Evolutionary conservation across 1,140 invertebrate genomes (phyloP).

Genomic region (Drosophila miranda): DNA sequence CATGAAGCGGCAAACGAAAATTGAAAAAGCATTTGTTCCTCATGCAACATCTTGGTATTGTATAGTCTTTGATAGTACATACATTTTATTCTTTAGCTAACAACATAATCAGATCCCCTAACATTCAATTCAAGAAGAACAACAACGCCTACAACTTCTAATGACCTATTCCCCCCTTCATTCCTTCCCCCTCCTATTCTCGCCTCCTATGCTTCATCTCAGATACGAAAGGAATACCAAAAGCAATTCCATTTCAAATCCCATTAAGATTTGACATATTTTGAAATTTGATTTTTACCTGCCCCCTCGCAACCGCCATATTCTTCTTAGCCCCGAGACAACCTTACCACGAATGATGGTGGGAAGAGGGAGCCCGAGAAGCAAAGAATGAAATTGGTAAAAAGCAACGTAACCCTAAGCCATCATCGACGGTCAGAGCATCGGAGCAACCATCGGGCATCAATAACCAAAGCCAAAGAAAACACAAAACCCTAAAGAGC

Average conservation of each 20-base stretch:
- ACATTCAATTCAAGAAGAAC: no score
- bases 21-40: no score
- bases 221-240: constrained; percentile 48
- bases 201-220: constrained; percentile 1
- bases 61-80: no score
- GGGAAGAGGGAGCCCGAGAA: background rate
- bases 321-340: constrained; percentile 3
- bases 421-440: constrained; percentile 66
- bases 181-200: background rate
- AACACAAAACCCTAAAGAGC: background rate
- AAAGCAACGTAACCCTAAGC: constrained; percentile 68
- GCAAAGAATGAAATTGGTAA: constrained; percentile 11
- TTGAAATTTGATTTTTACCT: constrained; percentile 54
- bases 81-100: no score
- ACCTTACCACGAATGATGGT: constrained; percentile 8
- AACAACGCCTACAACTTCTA: constrained; percentile 35
- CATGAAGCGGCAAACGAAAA: no score
- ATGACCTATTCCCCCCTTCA: background rate
- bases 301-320: constrained; percentile 1
- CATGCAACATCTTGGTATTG: no score
- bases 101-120: no score
- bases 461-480: constrained; percentile 65
- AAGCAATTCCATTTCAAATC: constrained; percentile 68
- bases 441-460: constrained; percentile 47
- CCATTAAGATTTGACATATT: constrained; percentile 80